Base-by-base conservation (phyloP, 2,888 invertebrate species). In the Eurois occulta region DNA sequence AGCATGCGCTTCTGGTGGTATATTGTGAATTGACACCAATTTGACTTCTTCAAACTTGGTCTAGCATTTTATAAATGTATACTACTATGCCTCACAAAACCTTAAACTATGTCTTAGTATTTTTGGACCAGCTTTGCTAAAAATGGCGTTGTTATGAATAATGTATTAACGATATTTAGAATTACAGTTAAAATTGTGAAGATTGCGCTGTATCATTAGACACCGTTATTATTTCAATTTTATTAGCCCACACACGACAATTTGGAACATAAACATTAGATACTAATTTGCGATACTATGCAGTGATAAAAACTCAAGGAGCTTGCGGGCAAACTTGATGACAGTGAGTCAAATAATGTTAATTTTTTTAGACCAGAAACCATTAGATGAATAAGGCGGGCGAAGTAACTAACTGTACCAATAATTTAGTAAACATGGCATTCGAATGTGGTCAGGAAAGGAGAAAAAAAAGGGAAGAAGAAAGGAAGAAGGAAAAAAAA, bases 211-310 rank as follows among this genome's bases (percentile, higher is more conserved):
- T 52, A 60, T 75, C 35, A 79, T 82, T 84, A 69, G 8, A 28
- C 38, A 60, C 80, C 75, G 84, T 84, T 84, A 79, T 52, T 38
- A 8, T 32, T 60, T 72, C 24, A 72, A 72, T 60, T 72, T 72
- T 60, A 46, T 65, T 68, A 65, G 52, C 72, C 65, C 75, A 72
- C 82, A 69, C 74, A 74, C 43, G 64, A 65, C 41, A 74, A 38
- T 74, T 71, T 71, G 35, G 6, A 35, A 69, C 65, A 18, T 38
- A 58, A 64, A 68, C 62, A 83, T 52, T 41, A 78, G 62, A 52
- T 65, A 35, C 67, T 69, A 83, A 80, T 48, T 77, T 35, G 35
- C 13, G 13, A 71, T 48, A 67, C 43, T n/a, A 43, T 32, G 8
- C 35, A 35, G 41, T 60, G 32, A 60, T 66, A 72, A 83, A 74